Evolutionary conservation across 2,888 invertebrate species (phyloP).

Genomic region (Calliphora vomitoria): DNA sequence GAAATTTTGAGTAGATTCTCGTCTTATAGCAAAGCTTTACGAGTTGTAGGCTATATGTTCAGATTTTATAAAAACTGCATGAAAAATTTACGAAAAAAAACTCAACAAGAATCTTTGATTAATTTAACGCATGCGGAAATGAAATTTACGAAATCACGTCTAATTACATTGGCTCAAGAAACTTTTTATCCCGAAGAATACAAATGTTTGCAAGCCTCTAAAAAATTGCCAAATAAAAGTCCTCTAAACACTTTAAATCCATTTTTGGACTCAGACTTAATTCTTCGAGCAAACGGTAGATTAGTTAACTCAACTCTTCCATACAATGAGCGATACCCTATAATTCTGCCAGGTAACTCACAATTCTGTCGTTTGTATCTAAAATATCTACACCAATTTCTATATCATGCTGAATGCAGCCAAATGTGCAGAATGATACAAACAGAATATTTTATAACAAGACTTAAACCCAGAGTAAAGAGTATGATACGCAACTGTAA

Average conservation of each 20-base stretch:
- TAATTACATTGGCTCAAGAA: background rate
- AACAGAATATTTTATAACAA: slow-evolving; percentile 8
- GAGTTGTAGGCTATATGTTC: background rate
- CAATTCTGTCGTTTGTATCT: background rate
- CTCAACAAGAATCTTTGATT: background rate
- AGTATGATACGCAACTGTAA: background rate
- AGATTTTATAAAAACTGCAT: background rate
- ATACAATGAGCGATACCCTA: background rate
- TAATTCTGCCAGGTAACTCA: background rate
- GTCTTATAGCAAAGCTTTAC: background rate
- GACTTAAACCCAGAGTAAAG: background rate
- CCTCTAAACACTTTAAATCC: background rate
- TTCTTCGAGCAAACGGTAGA: slow-evolving; percentile 2
- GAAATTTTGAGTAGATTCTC: background rate
- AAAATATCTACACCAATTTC: background rate
- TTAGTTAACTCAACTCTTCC: background rate
- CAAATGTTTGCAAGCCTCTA: background rate
- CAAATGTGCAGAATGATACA: slow-evolving; percentile 16
- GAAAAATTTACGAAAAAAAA: background rate
- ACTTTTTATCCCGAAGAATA: background rate
- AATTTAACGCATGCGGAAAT: background rate
- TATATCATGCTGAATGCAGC: background rate
- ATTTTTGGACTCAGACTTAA: background rate
- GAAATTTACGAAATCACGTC: background rate
- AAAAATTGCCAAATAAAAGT: background rate